These are phyloP conservation scores for Eristalis arbustorum DNA, from an alignment of 2,888 invertebrate genomes.

Conservation along the genomic window DNA sequence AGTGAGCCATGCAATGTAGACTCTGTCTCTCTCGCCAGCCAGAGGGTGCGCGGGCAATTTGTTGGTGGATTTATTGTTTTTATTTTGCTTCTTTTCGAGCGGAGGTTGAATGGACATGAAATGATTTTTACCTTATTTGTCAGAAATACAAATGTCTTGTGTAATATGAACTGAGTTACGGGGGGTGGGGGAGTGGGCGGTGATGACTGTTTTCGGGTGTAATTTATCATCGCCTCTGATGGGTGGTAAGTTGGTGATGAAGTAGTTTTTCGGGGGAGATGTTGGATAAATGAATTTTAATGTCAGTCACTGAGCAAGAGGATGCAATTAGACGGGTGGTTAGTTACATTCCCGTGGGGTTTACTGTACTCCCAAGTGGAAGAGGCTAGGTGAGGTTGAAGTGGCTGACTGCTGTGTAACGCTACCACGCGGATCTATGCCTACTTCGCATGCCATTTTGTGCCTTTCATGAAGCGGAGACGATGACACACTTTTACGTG, in stretches of 20 bases:
- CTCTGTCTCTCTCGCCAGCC: too few relatives aligned
- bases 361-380: too few relatives aligned
- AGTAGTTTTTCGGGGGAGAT: not conserved
- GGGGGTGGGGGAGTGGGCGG: not conserved
- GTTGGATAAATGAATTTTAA: not conserved
- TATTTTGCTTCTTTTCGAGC: not conserved
- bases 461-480: too few relatives aligned
- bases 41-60: conserved; percentile 1
- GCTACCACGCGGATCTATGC: too few relatives aligned
- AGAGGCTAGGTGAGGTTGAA: too few relatives aligned
- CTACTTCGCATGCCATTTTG: too few relatives aligned
- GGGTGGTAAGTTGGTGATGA: not conserved
- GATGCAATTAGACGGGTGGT: not conserved
- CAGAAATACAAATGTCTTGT: conserved; percentile 32
- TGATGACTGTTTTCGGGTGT: not conserved
- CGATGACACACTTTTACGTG: too few relatives aligned
- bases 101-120: conserved; percentile 12
- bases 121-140: conserved; percentile 44
- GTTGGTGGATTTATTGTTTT: conserved; percentile 31
- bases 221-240: not conserved
- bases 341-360: too few relatives aligned
- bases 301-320: not conserved
- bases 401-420: too few relatives aligned
- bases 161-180: not conserved
- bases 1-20: conserved; percentile 38